Conservation (phyloP, 2,888 invertebrate species). For the Rhopalosiphum nymphaeae region DNA sequence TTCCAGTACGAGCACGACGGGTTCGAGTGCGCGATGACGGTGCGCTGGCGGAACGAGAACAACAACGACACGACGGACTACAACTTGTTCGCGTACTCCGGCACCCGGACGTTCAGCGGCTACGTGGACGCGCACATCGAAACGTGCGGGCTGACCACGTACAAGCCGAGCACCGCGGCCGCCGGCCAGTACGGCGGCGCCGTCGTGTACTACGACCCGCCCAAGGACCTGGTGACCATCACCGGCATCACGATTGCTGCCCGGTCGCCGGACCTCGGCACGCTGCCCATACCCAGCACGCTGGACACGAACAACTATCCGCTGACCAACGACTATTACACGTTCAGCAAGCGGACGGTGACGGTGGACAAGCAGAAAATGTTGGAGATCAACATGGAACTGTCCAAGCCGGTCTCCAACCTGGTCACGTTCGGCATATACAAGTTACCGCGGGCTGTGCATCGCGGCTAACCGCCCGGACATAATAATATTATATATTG, state of each 20-base stretch:
- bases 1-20: constrained; percentile 67
- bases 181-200: constrained; percentile 68
- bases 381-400: constrained; percentile 66
- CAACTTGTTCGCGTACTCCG: constrained; percentile 69
- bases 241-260: constrained; percentile 67
- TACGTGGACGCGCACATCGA: constrained; percentile 67
- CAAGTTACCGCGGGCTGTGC: constrained; percentile 56
- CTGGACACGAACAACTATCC: constrained; percentile 67
- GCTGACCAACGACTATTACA: constrained; percentile 67
- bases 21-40: constrained; percentile 69
- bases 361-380: constrained; percentile 63
- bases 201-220: constrained; percentile 68
- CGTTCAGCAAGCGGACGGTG: constrained; percentile 66
- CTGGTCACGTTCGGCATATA: constrained; percentile 69
- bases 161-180: not conserved
- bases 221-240: constrained; percentile 67
- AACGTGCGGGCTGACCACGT: constrained; percentile 69
- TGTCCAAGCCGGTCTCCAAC: constrained; percentile 66
- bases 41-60: constrained; percentile 65
- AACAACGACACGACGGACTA: constrained; percentile 68
- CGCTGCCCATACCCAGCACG: constrained; percentile 67
- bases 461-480: not conserved
- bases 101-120: constrained; percentile 67
- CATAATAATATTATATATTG: not conserved
- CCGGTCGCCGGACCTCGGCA: constrained; percentile 67